phyloP scores from a whole-genome alignment of 2,113 vertebrate genomes.

The Tautogolabrus adspersus region DNA sequence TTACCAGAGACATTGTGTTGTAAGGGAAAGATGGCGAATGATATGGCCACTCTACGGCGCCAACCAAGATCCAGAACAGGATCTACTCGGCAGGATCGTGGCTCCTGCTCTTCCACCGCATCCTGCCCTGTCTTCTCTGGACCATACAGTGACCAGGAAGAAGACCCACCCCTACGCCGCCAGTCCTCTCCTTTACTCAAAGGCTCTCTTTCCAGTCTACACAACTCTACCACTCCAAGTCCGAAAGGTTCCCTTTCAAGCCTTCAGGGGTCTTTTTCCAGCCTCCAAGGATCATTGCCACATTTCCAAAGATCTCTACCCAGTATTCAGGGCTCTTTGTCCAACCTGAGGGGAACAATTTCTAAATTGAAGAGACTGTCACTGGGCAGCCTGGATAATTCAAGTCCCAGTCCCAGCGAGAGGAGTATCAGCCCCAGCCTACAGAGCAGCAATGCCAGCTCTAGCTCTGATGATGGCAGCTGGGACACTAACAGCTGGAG shows the following conservation, averaged over 20 bases:
- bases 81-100: conserved; percentile 71
- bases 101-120: conserved; percentile 79
- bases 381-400: conserved; percentile 57
- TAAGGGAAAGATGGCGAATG: conserved; percentile 24
- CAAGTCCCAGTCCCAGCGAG: conserved; percentile 57
- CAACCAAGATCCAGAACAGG: conserved; percentile 59
- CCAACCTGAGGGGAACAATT: conserved; percentile 60
- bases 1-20: conserved; percentile 52
- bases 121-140: conserved; percentile 82
- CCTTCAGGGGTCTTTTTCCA: conserved; percentile 49
- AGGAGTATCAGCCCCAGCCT: conserved; percentile 67
- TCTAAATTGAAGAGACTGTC: conserved; percentile 62
- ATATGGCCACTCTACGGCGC: conserved; percentile 61
- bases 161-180: conserved; percentile 61
- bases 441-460: conserved; percentile 75
- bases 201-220: conserved; percentile 65
- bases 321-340: conserved; percentile 54
- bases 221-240: conserved; percentile 23
- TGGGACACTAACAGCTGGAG: conserved; percentile 84
- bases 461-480: conserved; percentile 84
- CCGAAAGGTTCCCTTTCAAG: conserved; percentile 50
- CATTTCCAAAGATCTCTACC: conserved; percentile 55
- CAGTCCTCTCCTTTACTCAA: conserved; percentile 79
- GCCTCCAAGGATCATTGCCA: conserved; percentile 59
- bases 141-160: conserved; percentile 75